These are phyloP conservation scores for Rhorus exstirpatorius DNA, from an alignment of 2,888 invertebrate species.

Conservation along the genomic window DNA sequence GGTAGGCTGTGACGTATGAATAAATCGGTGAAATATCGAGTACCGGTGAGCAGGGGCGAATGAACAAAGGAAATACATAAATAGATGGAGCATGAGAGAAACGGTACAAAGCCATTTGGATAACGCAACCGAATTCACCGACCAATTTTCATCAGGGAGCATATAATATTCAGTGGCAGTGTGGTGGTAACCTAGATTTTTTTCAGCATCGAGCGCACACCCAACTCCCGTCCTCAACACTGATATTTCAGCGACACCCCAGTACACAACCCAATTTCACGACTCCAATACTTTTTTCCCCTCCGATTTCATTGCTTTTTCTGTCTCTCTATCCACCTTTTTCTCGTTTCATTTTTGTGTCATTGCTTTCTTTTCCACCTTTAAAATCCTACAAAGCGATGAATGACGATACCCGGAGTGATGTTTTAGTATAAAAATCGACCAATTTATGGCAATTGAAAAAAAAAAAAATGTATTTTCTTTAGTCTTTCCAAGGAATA, in stretches of 20 bases:
- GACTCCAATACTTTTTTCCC: slow-evolving; percentile 2
- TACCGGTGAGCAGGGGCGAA: slow-evolving; percentile 27
- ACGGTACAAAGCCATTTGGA: slow-evolving; percentile 29
- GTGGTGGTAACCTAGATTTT: slow-evolving; percentile 66
- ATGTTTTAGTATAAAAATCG: too few species aligned
- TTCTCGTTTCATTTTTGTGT: slow-evolving; percentile 37
- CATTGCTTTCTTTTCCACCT: slow-evolving; percentile 47
- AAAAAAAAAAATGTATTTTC: too few species aligned
- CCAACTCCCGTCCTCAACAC: slow-evolving; percentile 37
- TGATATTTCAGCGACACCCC: slow-evolving; percentile 56
- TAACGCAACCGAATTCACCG: slow-evolving; percentile 58
- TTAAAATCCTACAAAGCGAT: neutral
- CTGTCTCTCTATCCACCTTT: slow-evolving; percentile 9
- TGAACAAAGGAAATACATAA: slow-evolving; percentile 48
- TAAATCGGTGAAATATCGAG: slow-evolving; percentile 41
- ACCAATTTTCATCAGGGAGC: slow-evolving; percentile 63
- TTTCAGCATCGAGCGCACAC: slow-evolving; percentile 40
- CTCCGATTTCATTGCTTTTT: neutral
- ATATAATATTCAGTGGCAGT: slow-evolving; percentile 67
- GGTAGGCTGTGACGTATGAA: slow-evolving; percentile 15
- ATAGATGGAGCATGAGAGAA: slow-evolving; percentile 24
- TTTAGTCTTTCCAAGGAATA: too few species aligned
- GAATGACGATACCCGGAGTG: neutral
- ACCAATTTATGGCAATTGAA: too few species aligned
- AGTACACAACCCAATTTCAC: slow-evolving; percentile 38